Percentiles rank a stretch among this genome's conserved stretches.
Conservation (phyloP, 1,140 invertebrate genomes). For the Lerema accius region DNA sequence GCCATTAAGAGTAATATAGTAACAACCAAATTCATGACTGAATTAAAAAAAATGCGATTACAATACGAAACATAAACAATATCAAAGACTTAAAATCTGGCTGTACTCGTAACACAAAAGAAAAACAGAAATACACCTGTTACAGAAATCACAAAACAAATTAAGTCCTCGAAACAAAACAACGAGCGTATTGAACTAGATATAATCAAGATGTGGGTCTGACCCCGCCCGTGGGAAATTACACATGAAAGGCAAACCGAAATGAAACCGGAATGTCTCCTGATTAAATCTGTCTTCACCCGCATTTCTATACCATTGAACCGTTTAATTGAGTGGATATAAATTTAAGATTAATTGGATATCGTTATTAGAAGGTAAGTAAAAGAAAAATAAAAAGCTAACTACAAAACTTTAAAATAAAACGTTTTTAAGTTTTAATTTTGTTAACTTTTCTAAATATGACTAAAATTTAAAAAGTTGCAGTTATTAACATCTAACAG, state of each 20-base stretch:
- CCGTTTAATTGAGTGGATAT: slow-evolving; percentile 64
- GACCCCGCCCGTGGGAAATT: slow-evolving; percentile 55
- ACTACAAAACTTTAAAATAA: too few species aligned
- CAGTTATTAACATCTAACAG: too few species aligned
- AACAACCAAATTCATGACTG: too few species aligned
- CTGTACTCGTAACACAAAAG: slow-evolving; percentile 10
- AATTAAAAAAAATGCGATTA: too few species aligned
- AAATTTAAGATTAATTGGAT: slow-evolving; percentile 14
- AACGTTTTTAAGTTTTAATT: too few species aligned
- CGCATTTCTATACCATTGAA: slow-evolving; percentile 60
- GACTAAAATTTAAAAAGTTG: too few species aligned
- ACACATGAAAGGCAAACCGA: slow-evolving; percentile 61
- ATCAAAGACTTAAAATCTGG: too few species aligned
- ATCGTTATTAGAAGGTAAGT: too few species aligned
- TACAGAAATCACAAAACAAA: slow-evolving; percentile 1
- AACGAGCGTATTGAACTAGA: slow-evolving; percentile 43
- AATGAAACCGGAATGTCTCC: slow-evolving; percentile 56
- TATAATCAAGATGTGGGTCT: slow-evolving; percentile 51
- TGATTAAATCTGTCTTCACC: slow-evolving; percentile 63
- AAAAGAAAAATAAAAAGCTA: too few species aligned
- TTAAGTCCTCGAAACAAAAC: slow-evolving; percentile 17
- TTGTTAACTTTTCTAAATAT: too few species aligned
- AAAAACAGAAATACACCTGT: slow-evolving; percentile 10
- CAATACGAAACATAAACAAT: too few species aligned
- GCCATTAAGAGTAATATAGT: too few species aligned